Conservation (phyloP, 2,797 vertebrate genomes). For the Pseudochromis fuscus region DNA sequence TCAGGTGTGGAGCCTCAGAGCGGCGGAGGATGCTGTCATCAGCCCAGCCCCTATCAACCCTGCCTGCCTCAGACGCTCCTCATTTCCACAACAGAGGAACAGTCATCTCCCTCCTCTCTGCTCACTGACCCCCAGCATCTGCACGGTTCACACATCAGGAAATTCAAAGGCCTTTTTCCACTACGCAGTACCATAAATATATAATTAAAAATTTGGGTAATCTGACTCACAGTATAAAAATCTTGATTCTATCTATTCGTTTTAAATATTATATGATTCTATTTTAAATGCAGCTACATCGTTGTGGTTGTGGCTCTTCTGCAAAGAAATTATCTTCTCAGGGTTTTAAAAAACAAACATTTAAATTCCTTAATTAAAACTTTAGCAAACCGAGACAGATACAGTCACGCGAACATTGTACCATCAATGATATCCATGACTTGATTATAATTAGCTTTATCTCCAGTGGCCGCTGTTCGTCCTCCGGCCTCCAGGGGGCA, state of each 20-base stretch:
- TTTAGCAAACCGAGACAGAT: neutral
- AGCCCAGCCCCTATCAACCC: slow-evolving; percentile 60
- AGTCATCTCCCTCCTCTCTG: neutral
- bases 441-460: slow-evolving; percentile 36
- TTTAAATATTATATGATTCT: neutral
- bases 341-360: too few species aligned
- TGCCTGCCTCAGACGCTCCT: slow-evolving; percentile 30
- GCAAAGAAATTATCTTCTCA: neutral
- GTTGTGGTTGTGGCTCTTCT: neutral
- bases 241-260: too few species aligned
- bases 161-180: neutral
- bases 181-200: too few species aligned
- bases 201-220: too few species aligned
- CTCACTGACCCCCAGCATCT: slow-evolving; percentile 18
- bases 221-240: too few species aligned
- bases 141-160: slow-evolving; percentile 6
- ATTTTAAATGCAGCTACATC: neutral
- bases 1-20: slow-evolving; percentile 77
- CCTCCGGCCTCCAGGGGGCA: slow-evolving; percentile 30
- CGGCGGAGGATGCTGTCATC: slow-evolving; percentile 76
- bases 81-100: slow-evolving; percentile 27
- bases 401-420: neutral
- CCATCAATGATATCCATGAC: neutral
- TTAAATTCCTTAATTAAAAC: too few species aligned
- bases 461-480: neutral